Conservation (phyloP, 2,113 vertebrate genomes). For the Anhinga rufa region DNA sequence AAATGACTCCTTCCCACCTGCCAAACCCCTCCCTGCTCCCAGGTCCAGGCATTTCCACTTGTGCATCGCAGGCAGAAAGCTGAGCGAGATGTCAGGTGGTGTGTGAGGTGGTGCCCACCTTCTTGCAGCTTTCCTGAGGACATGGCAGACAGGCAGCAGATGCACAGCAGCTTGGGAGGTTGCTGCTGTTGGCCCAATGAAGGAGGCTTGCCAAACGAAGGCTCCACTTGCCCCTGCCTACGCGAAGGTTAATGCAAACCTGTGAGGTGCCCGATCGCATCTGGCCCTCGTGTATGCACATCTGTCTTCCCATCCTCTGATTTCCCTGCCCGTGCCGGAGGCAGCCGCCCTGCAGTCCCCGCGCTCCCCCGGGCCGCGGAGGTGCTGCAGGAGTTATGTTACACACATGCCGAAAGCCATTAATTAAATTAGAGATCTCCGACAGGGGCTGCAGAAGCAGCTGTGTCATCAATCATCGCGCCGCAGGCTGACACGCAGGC, state of each 20-base stretch:
- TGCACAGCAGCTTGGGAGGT: background rate
- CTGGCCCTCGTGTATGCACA: background rate
- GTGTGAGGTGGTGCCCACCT: background rate
- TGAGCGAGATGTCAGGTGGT: background rate
- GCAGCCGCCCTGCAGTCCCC: background rate
- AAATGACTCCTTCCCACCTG: background rate
- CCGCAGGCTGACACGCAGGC: background rate
- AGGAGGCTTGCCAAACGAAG: fast-evolving
- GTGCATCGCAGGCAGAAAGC: background rate
- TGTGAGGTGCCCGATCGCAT: background rate
- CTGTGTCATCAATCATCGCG: conserved; percentile 50
- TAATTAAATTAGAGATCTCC: conserved; percentile 63
- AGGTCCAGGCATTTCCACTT: background rate
- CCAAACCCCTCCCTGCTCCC: background rate
- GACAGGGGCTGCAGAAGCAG: conserved; percentile 1
- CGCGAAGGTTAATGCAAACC: background rate
- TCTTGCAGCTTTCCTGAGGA: background rate
- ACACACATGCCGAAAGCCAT: conserved; percentile 33
- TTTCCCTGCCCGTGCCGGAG: background rate
- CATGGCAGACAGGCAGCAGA: background rate
- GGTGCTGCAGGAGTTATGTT: conserved; percentile 35
- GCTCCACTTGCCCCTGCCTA: background rate
- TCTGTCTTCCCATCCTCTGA: background rate
- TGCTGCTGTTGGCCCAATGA: fast-evolving
- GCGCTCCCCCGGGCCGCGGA: background rate